Evolutionary conservation across 2,888 invertebrate species (phyloP).

Genomic region (Phengaris arion): DNA sequence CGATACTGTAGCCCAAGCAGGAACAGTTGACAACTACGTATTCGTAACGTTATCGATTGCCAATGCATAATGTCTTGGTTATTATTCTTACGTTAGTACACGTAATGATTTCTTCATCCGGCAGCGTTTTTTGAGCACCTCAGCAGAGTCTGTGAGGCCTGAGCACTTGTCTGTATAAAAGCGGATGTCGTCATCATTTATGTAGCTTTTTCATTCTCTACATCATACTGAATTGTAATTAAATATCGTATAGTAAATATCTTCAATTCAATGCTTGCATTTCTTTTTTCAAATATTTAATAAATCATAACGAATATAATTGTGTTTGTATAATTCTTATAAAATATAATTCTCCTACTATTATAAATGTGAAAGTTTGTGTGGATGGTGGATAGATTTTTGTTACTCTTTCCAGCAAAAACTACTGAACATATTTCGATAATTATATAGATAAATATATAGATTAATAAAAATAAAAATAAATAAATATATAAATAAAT

Average conservation of each 20-base stretch:
- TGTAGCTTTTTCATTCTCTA: not conserved
- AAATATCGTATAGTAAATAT: not conserved
- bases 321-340: not conserved
- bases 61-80: not conserved
- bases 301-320: not conserved
- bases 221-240: conserved; percentile 10
- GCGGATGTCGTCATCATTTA: conserved; percentile 5
- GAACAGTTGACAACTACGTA: too few relatives aligned
- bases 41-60: too few relatives aligned
- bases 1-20: not conserved
- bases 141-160: not conserved
- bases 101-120: conserved; percentile 4
- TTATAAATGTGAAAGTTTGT: too few relatives aligned
- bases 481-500: too few relatives aligned
- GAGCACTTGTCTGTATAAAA: conserved; percentile 5
- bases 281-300: conserved; percentile 1
- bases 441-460: too few relatives aligned
- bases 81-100: not conserved
- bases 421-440: too few relatives aligned
- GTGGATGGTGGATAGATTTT: too few relatives aligned
- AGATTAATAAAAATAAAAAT: too few relatives aligned
- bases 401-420: too few relatives aligned
- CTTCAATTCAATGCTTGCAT: not conserved
- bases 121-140: not conserved
- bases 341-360: too few relatives aligned